Base-by-base conservation (phyloP, 2,797 vertebrate genomes). In the Dendrocincla fuliginosa region DNA sequence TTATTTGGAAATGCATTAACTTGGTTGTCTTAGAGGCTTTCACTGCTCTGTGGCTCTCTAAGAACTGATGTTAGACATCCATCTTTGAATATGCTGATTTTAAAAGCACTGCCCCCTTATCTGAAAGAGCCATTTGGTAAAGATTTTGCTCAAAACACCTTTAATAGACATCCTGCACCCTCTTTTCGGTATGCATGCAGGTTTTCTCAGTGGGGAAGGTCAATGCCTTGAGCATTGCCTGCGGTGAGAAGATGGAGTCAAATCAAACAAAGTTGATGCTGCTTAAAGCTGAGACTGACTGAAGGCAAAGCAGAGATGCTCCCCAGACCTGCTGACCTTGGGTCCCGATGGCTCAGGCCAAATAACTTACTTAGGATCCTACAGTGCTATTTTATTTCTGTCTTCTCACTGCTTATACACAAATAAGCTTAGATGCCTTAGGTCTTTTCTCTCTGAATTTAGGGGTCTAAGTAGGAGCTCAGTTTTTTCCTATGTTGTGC, bases 151-250 rank as follows among this genome's bases (percentile, higher is more conserved):
- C 16, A 57, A 70, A 61, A 6, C 10, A 5, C 16, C 13, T 35
- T 90, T 64, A 63, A 42, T 53, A 16, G 70, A 56, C 28, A 41
- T 60, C 33, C 55, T 50, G 3, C 53, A 20, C 49, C 28, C 24
- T 70, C 20, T 92, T 79, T 84, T 83, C 68, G 42, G 2, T 75
- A 24, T 35, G 27, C 16, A 37, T 27, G 24, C 27, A 64, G 60
- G 2, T 13, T 17, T 83, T 65, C 89, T 32, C 68, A 55, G 35
- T 13, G 20, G 27, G 52, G 39, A 71, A 80, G 35, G 25, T 11
- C 1, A 1, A 60, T 47, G 46, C 39, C 49, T 77, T 59, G 39
- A 0, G 0, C 4, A 6, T 27, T 81, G 61, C 33, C 35, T 70
- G 33, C 13, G 9, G 2, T 59, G 55, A 65, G n/a, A 79, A 86